Evolutionary conservation across 2,797 vertebrate genomes (phyloP).

Genomic region (Characodon lateralis): DNA sequence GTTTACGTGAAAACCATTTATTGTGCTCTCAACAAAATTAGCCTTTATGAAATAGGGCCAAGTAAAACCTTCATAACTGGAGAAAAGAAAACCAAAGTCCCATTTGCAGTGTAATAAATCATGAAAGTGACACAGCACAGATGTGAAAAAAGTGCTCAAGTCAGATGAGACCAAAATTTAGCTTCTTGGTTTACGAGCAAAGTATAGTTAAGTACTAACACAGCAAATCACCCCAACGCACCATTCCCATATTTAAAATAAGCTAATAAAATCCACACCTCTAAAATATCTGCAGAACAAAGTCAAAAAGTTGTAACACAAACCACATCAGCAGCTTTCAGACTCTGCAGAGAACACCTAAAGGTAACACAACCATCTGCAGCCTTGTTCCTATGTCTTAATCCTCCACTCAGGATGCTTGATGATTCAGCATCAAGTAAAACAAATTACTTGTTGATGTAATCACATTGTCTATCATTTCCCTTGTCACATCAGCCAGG

Average conservation of each 20-base stretch:
- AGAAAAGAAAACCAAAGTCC: background rate
- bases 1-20: background rate
- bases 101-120: background rate
- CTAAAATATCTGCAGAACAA: slow-evolving; percentile 14
- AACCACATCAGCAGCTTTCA: background rate
- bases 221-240: background rate
- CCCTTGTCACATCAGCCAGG: slow-evolving; percentile 28
- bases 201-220: background rate
- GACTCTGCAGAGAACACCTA: slow-evolving; percentile 27
- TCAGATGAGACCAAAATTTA: background rate
- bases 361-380: slow-evolving; percentile 53
- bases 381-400: slow-evolving; percentile 17
- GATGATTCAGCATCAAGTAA: slow-evolving; percentile 53
- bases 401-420: slow-evolving; percentile 22
- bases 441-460: slow-evolving; percentile 49
- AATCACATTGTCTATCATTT: slow-evolving; percentile 49
- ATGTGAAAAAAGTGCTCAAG: background rate
- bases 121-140: background rate
- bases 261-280: background rate
- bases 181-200: background rate
- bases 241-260: background rate
- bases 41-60: background rate
- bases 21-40: background rate
- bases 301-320: slow-evolving; percentile 4
- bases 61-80: background rate